phyloP scores from a whole-genome alignment of 2,888 invertebrate genomes.

The Xylophagus ater region DNA sequence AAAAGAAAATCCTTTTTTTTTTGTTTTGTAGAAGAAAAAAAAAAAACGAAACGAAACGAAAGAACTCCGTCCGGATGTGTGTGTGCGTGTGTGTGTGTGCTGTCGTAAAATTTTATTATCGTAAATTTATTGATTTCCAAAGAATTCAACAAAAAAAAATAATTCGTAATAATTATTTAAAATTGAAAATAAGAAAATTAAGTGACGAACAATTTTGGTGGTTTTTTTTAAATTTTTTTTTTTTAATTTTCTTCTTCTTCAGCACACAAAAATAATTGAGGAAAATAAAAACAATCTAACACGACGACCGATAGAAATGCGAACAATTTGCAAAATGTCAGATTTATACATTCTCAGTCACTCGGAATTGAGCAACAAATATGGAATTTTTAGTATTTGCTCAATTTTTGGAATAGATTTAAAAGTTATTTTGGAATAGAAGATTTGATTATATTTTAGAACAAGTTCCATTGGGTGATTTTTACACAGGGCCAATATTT shows the following conservation, averaged over 20 bases:
- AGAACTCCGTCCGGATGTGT: background rate
- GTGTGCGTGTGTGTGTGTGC: background rate
- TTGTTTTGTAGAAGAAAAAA: too few species aligned
- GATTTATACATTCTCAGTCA: background rate
- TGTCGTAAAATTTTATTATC: too few species aligned
- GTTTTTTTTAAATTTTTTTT: background rate
- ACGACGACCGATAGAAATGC: background rate
- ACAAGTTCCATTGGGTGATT: too few species aligned
- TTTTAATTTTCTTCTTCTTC: background rate
- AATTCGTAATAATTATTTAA: too few species aligned
- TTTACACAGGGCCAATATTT: too few species aligned
- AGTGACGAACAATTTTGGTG: background rate
- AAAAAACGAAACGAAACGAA: too few species aligned
- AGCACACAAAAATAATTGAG: background rate
- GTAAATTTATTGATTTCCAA: too few species aligned
- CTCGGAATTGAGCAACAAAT: background rate
- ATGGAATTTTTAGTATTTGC: constrained; percentile 3
- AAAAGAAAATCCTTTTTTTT: too few species aligned
- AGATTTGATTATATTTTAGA: too few species aligned
- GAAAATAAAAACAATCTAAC: background rate
- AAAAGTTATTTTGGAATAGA: too few species aligned
- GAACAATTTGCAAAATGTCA: constrained; percentile 10
- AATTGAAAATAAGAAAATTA: too few species aligned
- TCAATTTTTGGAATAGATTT: constrained; percentile 1
- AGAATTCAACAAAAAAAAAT: too few species aligned